Conservation (phyloP, 2,888 invertebrate species). For the Sthenelais limicola region DNA sequence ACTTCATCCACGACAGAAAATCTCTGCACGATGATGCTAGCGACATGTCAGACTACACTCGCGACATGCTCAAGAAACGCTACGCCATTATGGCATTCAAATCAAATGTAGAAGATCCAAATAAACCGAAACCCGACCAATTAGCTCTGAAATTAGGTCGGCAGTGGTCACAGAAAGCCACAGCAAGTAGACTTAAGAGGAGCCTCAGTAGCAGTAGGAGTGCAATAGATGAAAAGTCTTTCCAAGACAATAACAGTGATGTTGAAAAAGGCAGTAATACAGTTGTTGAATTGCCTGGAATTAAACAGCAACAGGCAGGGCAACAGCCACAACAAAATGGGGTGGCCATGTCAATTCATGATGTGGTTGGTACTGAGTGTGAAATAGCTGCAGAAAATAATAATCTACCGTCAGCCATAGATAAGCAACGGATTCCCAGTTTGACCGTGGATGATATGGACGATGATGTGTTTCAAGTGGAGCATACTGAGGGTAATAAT, state of each 20-base stretch:
- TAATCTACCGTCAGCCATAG: not conserved
- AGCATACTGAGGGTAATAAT: no score
- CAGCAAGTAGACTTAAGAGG: not conserved
- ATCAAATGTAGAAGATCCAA: not conserved
- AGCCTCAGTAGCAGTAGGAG: no score
- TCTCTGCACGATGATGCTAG: conserved; percentile 58
- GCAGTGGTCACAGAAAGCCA: conserved; percentile 19
- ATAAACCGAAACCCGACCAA: not conserved
- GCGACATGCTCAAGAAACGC: conserved; percentile 40
- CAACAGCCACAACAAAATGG: no score
- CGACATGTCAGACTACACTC: conserved; percentile 59
- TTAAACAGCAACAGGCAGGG: no score
- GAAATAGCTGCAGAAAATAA: not conserved
- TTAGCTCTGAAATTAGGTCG: conserved; percentile 1
- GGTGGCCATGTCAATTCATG: not conserved
- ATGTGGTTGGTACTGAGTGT: not conserved
- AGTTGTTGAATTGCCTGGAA: not conserved
- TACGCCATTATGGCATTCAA: conserved; percentile 10
- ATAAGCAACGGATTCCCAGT: not conserved
- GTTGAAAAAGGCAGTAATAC: not conserved
- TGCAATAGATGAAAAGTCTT: no score
- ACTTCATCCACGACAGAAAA: conserved; percentile 55
- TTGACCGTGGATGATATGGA: conserved; percentile 18
- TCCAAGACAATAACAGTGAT: no score
- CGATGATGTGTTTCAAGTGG: conserved; percentile 10